phyloP scores from a whole-genome alignment of 2,113 vertebrate genomes.

The Solea solea region DNA sequence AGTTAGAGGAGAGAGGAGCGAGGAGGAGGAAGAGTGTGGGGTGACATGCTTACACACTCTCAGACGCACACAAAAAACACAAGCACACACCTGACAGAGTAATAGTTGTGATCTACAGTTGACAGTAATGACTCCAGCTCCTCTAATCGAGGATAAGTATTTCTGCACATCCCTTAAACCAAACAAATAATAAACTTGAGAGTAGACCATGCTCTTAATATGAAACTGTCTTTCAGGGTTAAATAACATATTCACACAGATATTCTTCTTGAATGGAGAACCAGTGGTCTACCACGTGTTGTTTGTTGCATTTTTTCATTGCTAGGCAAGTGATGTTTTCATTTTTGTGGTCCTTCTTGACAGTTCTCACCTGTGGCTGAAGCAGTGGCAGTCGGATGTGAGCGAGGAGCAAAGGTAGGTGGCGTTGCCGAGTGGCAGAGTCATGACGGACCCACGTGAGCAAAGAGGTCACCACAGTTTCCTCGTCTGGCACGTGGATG shows the following conservation, averaged over 20 bases:
- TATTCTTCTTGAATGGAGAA: too few species aligned
- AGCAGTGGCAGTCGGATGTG: conserved; percentile 94
- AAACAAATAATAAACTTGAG: too few species aligned
- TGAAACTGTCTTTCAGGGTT: too few species aligned
- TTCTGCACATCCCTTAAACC: too few species aligned
- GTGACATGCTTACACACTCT: background rate
- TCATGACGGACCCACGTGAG: conserved; percentile 94
- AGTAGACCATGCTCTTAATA: too few species aligned
- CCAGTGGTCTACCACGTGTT: too few species aligned
- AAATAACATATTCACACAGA: too few species aligned
- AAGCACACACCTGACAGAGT: conserved; percentile 21
- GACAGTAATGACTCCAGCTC: conserved; percentile 17
- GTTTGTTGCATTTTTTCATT: too few species aligned
- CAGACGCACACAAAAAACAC: conserved; percentile 7
- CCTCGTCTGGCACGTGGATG: conserved; percentile 96
- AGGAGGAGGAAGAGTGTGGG: background rate
- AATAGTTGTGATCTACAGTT: conserved; percentile 33
- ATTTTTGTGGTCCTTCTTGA: background rate
- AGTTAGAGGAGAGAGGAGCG: conserved; percentile 3
- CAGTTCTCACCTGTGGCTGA: conserved; percentile 89
- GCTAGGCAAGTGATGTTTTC: too few species aligned
- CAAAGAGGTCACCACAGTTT: conserved; percentile 92
- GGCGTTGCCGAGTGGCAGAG: conserved; percentile 82
- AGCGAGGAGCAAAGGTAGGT: conserved; percentile 89
- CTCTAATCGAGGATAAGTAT: conserved; percentile 27